A percentile compares a stretch with the other conserved stretches of the same genome.
phyloP scores from a whole-genome alignment of 2,797 vertebrate species.

The Sebastes taczanowskii region DNA sequence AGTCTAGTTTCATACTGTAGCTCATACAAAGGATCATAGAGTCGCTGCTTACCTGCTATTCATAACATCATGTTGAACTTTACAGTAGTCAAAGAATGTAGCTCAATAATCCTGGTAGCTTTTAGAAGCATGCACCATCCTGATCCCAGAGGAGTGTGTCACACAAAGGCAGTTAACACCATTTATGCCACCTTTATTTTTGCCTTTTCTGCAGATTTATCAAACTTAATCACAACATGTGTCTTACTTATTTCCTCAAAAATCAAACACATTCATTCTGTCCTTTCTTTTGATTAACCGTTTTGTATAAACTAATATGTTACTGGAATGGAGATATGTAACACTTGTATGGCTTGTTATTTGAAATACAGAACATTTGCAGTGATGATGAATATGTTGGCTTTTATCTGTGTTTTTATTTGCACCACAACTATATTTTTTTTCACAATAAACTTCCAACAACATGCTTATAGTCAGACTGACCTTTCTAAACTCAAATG shows the following conservation, averaged over 20 bases:
- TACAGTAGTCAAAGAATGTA: constrained; percentile 9
- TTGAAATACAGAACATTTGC: constrained; percentile 32
- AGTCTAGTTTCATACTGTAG: not conserved
- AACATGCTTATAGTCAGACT: not conserved
- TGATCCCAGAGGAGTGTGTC: not conserved
- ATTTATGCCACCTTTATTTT: not conserved
- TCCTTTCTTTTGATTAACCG: constrained; percentile 2
- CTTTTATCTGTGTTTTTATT: constrained; percentile 5
- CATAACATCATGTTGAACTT: constrained; percentile 7
- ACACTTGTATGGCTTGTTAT: not conserved
- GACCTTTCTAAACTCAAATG: not conserved
- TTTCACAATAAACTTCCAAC: constrained; percentile 8
- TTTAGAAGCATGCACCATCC: not conserved
- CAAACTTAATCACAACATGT: not conserved
- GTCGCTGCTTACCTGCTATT: not conserved
- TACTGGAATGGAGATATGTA: constrained; percentile 29
- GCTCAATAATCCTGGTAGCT: not conserved
- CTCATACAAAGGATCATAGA: constrained; percentile 3
- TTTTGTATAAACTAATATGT: constrained; percentile 40
- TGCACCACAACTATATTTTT: constrained; percentile 5
- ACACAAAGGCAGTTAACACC: not conserved
- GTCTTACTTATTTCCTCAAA: constrained; percentile 14
- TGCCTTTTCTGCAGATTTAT: constrained; percentile 34
- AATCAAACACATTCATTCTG: constrained; percentile 13
- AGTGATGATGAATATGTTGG: not conserved